Base-by-base conservation (phyloP, 2,888 invertebrate genomes). In the Aphodius sticticus region DNA sequence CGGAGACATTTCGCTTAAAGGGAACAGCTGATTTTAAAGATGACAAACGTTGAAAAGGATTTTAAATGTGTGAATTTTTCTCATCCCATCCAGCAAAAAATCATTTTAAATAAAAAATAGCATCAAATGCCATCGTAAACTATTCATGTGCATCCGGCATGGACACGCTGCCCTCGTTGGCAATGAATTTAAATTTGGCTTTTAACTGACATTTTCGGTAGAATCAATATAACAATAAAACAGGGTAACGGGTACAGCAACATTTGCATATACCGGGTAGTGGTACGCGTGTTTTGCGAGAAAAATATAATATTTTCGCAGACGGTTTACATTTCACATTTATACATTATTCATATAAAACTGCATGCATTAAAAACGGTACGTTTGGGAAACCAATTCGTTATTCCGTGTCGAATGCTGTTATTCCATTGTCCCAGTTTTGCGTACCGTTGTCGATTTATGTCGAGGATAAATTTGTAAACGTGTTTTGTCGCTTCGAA, bases 251-350 rank as follows among this genome's bases (percentile, higher is more conserved):
- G 53, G 7, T 7, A 53, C 53, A 9, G 53, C 53, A 12, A 53
- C 53, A 53, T 53, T 53, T 53, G 53, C 53, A 53, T 53, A 2
- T 26, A 53, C 53, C 12, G 12, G 53, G 53, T 53, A 53, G 7
- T 53, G 53, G 53, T 53, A 53, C 53, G 53, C 53, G 53, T 53
- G 53, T 53, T 53, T 53, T 53, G 53, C 53, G 7, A 53, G 53
- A 53, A 53, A 53, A 53, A 53, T 53, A 53, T 53, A 53, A 53
- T 53, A 53, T 53, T 53, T 53, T 53, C 53, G 53, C 53, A 53
- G 53, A 53, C 53, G 53, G 53, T 53, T 53, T 53, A 53, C 53
- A 53, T 53, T 53, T 53, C 53, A 53, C 53, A 53, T 53, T 53
- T 53, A 53, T 53, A 12, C 53, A 53, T 53, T 53, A 53, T 53